Conservation (phyloP, 2,888 invertebrate species). For the Rhagonycha lutea region DNA sequence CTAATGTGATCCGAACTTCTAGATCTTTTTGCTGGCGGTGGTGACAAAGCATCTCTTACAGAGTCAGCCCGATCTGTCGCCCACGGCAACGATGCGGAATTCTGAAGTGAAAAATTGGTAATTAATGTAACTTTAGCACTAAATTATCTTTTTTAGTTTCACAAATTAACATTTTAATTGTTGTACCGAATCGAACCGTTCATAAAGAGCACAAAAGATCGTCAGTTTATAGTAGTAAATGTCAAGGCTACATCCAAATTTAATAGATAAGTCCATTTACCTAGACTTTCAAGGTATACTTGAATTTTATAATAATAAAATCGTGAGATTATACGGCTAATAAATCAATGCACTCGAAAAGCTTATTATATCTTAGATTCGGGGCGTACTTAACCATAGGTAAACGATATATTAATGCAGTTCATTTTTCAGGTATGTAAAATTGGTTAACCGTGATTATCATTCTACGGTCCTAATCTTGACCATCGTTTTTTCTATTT, state of each 20-base stretch:
- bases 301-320: neutral
- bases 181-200: conserved; percentile 5
- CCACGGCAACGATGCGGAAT: conserved; percentile 67
- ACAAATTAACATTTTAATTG: neutral
- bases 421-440: neutral
- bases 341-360: neutral
- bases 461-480: neutral
- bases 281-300: conserved; percentile 13
- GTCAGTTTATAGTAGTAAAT: conserved; percentile 10
- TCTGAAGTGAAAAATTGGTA: conserved; percentile 47
- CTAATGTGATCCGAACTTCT: conserved; percentile 66
- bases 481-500: neutral
- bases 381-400: neutral
- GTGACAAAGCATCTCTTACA: conserved; percentile 60
- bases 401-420: neutral
- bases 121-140: neutral
- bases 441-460: neutral
- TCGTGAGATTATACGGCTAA: neutral
- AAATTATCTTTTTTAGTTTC: neutral
- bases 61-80: conserved; percentile 58
- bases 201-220: conserved; percentile 16
- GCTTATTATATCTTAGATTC: neutral
- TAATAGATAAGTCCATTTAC: conserved; percentile 19
- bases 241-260: conserved; percentile 16
- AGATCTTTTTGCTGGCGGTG: conserved; percentile 72